Conservation (phyloP, 2,113 vertebrate species). For the Pseudorectes ferrugineus region DNA sequence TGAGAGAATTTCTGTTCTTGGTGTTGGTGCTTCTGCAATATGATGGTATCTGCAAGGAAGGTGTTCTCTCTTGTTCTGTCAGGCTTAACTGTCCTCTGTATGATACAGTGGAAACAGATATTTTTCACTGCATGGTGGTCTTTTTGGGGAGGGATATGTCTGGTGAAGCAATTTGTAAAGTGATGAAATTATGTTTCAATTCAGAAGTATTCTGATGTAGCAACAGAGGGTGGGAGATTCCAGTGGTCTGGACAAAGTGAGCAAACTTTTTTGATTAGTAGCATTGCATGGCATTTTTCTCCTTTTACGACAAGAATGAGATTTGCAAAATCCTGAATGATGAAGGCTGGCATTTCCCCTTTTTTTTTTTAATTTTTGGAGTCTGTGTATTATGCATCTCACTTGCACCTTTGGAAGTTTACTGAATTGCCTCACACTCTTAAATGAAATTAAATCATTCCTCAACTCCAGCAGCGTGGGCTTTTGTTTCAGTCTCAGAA, state of each 20-base stretch:
- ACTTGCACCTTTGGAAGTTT: not conserved
- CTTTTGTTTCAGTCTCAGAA: not conserved
- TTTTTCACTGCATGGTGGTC: not conserved
- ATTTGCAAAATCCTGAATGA: not conserved
- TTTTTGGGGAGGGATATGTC: not conserved
- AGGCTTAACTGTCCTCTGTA: not conserved
- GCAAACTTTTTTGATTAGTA: not conserved
- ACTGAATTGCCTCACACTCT: not conserved
- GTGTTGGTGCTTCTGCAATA: not conserved
- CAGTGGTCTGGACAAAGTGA: not conserved
- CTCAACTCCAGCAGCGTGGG: not conserved
- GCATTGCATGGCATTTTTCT: not conserved
- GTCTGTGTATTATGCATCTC: not conserved
- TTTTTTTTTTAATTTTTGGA: not conserved
- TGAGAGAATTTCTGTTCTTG: not conserved
- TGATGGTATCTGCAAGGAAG: not conserved
- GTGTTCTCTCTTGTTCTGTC: not conserved
- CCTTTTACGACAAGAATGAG: not conserved
- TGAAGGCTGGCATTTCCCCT: not conserved
- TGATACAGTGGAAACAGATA: not conserved
- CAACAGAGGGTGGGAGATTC: not conserved
- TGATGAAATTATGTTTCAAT: not conserved
- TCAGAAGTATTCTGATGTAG: not conserved
- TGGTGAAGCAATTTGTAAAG: not conserved
- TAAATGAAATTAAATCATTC: not conserved